Conservation (phyloP, 2,888 invertebrate species). For the Erebia aethiops region DNA sequence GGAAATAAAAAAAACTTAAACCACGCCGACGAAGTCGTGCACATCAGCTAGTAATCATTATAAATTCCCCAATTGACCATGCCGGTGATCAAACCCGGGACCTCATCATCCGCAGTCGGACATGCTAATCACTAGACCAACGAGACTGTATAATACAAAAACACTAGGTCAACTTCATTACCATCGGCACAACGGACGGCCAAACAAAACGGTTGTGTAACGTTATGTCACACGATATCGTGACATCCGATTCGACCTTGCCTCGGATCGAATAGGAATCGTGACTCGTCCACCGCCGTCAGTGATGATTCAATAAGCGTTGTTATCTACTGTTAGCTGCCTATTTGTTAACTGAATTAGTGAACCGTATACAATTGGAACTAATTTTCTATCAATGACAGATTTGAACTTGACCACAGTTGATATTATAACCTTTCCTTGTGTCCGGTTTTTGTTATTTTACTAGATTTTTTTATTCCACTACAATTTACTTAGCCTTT, state of each 20-base stretch:
- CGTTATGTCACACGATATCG: slow-evolving; percentile 44
- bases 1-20: too few relatives aligned
- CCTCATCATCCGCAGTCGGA: too few relatives aligned
- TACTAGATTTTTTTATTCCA: too few relatives aligned
- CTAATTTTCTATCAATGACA: background rate
- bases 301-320: slow-evolving; percentile 21
- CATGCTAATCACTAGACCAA: too few relatives aligned
- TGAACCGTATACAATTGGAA: slow-evolving; percentile 2
- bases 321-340: background rate
- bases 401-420: too few relatives aligned
- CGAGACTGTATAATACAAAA: background rate
- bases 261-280: slow-evolving; percentile 44
- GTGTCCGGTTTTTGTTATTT: too few relatives aligned
- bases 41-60: too few relatives aligned
- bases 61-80: too few relatives aligned
- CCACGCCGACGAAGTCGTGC: too few relatives aligned
- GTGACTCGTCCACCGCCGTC: slow-evolving; percentile 42
- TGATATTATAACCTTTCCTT: too few relatives aligned
- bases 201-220: slow-evolving; percentile 32
- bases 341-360: slow-evolving; percentile 15
- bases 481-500: too few relatives aligned
- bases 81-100: too few relatives aligned
- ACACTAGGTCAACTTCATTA: slow-evolving; percentile 29
- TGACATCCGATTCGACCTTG: slow-evolving; percentile 46
- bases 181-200: slow-evolving; percentile 35